Evolutionary conservation across 2,797 vertebrate genomes (phyloP).

Genomic region (Sandelia bainsii): DNA sequence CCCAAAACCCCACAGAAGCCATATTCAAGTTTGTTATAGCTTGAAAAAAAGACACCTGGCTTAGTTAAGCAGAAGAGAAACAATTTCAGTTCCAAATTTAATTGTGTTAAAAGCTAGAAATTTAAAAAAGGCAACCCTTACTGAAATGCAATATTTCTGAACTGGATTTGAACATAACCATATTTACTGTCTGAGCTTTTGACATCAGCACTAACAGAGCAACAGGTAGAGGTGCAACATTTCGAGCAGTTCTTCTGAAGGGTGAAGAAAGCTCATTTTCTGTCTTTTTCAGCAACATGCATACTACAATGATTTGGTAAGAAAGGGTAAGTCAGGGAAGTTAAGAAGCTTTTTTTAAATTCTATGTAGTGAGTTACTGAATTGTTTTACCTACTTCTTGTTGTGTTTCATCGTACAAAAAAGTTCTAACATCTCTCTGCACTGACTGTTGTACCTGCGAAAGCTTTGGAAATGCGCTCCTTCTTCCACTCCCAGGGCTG

Average conservation of each 20-base stretch:
- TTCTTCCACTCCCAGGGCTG: slow-evolving; percentile 99
- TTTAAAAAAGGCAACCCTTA: slow-evolving; percentile 30
- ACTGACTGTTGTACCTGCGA: slow-evolving; percentile 87
- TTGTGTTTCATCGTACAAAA: background rate
- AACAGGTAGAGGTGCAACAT: slow-evolving; percentile 15
- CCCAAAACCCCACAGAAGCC: slow-evolving; percentile 56
- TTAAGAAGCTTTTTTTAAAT: background rate
- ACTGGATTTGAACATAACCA: slow-evolving; percentile 21
- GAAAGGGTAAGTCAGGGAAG: background rate
- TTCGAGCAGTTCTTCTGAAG: background rate
- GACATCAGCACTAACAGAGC: background rate
- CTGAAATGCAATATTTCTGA: slow-evolving; percentile 25
- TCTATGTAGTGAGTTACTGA: background rate
- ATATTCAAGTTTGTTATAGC: slow-evolving; percentile 56
- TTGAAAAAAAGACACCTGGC: slow-evolving; percentile 51
- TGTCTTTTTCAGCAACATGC: background rate
- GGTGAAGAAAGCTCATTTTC: background rate
- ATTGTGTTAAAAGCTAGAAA: slow-evolving; percentile 49
- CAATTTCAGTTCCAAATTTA: slow-evolving; percentile 32
- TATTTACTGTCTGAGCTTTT: slow-evolving; percentile 34
- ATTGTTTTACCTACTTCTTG: slow-evolving; percentile 2
- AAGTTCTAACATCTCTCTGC: background rate
- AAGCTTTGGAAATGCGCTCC: slow-evolving; percentile 96
- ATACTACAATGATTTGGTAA: background rate
- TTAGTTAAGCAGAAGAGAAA: slow-evolving; percentile 63